Base-by-base conservation (phyloP, 2,113 vertebrate genomes). In the Danionella cerebrum region DNA sequence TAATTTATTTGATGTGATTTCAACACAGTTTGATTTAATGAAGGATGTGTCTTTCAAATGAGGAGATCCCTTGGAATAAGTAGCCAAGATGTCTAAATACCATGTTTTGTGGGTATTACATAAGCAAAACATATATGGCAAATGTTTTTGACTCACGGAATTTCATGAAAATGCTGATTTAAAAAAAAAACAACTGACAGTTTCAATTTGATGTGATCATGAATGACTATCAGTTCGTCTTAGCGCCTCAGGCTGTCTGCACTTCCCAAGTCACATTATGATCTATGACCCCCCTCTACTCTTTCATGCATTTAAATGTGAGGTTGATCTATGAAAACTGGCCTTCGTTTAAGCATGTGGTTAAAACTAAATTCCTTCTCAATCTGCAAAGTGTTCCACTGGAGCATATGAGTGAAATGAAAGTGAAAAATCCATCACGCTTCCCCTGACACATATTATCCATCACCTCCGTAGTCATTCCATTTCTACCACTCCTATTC, bases 241-340 rank as follows among this genome's bases (percentile, higher is more conserved):
- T 22, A 1, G 42, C 70, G 63, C 73, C 6, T 18, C 4, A 48
- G 73, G 70, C 68, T 74, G 77, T 76, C 72, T 72, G 33, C 42
- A 60, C 60, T 69, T 53, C 70, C 78, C 66, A 52, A 67, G 78
- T 84, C 84, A 84, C 75, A 65, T 58, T 64, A 70, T 80, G 79
- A 86, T 81, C 75, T 79, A 81, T 73, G 64, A 82, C 69, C 51
- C 44, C 82, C 78, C 70, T 76, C 66, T 38, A 64, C 63, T 71
- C 83, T 79, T 83, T 84, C 84, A 84, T 88, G 84, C 85, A 87
- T 88, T 85, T 86, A 85, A 85, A 87, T 87, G 80, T 78, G 67
- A 74, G 79, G 72, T 78, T 78, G 81, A 83, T 79, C 82, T 78
- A 69, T 39, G 75, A 72, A 41, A 57, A 55, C 22, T 6, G 57